Base-by-base conservation (phyloP, 2,113 vertebrate genomes). In the Zosterops lateralis region DNA sequence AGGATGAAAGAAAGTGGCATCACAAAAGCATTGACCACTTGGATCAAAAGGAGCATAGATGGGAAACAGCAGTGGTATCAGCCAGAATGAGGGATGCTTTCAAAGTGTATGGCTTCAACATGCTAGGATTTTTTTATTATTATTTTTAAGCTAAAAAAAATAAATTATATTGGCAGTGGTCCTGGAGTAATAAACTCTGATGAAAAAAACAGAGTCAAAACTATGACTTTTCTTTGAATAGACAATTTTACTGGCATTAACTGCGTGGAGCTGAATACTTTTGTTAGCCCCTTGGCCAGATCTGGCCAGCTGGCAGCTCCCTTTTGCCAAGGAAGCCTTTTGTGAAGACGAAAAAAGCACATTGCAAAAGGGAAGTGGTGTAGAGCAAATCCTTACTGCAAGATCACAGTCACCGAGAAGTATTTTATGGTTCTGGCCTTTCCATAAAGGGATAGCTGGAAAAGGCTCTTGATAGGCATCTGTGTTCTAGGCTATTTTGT, bases 281-380 rank as follows among this genome's bases (percentile, higher is more conserved):
- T 66, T 9, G 25, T 90, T 90, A 93, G 91, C 83, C 86, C 40
- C 68, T 93, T 90, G 90, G 94, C 91, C 76, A 86, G 73, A 93
- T 90, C 86, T 92, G 40, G 68, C 92, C 76, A 94, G 92, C 92
- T 96, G 92, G 90, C 91, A 94, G 86, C 68, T 90, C 36, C 36
- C 48, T 92, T 93, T 90, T 95, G 90, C 92, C 94, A 96, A 96
- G 77, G 48, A 84, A 93, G 91, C 68, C 68, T 96, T 96, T 96
- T 95, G 86, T 96, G 86, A 92, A 89, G 91, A 92, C 57, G 9
- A 93, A 90, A 93, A 87, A 78, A 86, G 62, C 90, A 54, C 32
- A 87, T 19, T 84, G 77, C 71, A 77, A 57, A 79, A 86, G 28
- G 65, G 88, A 93, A 89, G 78, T 87, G 53, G 81, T 53, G 50